phyloP scores from a whole-genome alignment of 2,113 vertebrate genomes.

The Ceyx cyanopectus region DNA sequence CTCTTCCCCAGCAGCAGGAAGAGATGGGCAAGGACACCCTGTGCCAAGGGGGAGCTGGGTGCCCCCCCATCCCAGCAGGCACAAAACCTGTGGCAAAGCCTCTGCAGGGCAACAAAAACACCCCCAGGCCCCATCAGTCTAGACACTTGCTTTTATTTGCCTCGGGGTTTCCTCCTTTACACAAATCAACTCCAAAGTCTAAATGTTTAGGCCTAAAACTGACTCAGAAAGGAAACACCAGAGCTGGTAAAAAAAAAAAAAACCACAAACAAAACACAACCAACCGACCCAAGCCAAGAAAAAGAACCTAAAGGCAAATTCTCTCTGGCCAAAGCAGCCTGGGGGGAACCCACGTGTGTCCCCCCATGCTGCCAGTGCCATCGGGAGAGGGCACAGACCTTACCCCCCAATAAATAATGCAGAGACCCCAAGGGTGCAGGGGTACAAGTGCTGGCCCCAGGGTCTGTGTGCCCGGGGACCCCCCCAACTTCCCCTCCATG shows the following conservation, averaged over 20 bases:
- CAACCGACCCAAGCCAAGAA: neutral
- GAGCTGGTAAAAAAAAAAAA: neutral
- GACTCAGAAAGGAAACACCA: neutral
- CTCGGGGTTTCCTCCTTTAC: neutral
- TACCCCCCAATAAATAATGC: neutral
- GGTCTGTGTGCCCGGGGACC: accelerated
- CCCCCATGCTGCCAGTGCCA: neutral
- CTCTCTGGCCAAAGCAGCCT: neutral
- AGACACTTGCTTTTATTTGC: constrained; percentile 11
- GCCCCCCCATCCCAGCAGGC: neutral
- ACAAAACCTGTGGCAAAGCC: neutral
- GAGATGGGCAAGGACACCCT: neutral
- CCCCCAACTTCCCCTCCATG: neutral
- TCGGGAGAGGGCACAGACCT: neutral
- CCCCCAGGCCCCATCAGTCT: neutral
- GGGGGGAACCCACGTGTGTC: accelerated
- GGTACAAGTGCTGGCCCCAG: neutral
- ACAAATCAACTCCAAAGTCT: neutral
- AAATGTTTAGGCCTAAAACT: neutral
- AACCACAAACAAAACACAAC: neutral
- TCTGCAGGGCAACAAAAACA: accelerated
- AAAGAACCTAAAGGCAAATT: neutral
- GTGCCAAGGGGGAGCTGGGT: neutral
- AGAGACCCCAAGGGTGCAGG: accelerated
- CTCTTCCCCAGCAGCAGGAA: accelerated